phyloP scores from a whole-genome alignment of 2,888 invertebrate genomes.

The Cynaeus angustus region DNA sequence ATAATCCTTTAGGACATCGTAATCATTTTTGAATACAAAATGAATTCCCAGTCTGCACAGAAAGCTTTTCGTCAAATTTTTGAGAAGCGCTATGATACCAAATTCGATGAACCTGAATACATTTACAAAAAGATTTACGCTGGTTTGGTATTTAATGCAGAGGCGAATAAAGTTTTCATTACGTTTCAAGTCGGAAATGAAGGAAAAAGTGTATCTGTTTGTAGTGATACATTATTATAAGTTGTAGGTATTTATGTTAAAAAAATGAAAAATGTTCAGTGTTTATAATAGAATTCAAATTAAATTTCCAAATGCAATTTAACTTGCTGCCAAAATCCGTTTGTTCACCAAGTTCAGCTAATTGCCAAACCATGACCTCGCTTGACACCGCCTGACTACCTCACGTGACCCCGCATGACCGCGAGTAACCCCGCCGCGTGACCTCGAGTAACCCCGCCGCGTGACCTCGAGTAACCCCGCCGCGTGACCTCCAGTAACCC shows the following conservation, averaged over 20 bases:
- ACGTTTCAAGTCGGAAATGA: conserved; percentile 34
- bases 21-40: conserved; percentile 41
- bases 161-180: conserved; percentile 30
- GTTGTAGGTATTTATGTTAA: conserved; percentile 40
- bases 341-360: conserved; percentile 30
- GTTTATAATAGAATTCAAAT: conserved; percentile 27
- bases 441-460: too few relatives aligned
- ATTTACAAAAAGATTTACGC: conserved; percentile 36
- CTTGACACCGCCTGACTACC: too few relatives aligned
- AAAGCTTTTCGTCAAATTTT: conserved; percentile 39
- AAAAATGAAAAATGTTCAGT: conserved; percentile 28
- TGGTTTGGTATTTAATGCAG: conserved; percentile 27
- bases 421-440: too few relatives aligned
- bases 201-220: conserved; percentile 30
- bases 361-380: too few relatives aligned
- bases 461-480: too few relatives aligned
- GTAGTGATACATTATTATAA: conserved; percentile 38
- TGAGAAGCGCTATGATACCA: conserved; percentile 29
- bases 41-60: conserved; percentile 33
- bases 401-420: too few relatives aligned
- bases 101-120: conserved; percentile 42
- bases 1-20: conserved; percentile 21
- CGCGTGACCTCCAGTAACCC: too few relatives aligned
- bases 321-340: conserved; percentile 27
- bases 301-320: conserved; percentile 29